phyloP scores from a whole-genome alignment of 2,888 invertebrate genomes.

The Pheosia tremula region DNA sequence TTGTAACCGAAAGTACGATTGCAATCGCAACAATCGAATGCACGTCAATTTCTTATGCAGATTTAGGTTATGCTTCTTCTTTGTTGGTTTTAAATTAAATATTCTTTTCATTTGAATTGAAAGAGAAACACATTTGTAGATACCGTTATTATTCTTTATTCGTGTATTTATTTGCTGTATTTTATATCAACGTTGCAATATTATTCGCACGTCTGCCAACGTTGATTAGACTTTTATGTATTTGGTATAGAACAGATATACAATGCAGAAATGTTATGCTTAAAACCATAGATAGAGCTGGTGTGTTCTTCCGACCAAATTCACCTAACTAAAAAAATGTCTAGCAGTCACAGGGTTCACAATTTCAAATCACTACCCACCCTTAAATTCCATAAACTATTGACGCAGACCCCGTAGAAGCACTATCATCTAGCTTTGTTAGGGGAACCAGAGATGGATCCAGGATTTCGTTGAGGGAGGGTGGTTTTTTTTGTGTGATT shows the following conservation, averaged over 20 bases:
- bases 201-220: constrained; percentile 4
- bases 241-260: not conserved
- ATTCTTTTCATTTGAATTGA: constrained; percentile 7
- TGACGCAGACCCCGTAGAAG: no score
- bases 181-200: not conserved
- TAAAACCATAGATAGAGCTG: no score
- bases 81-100: constrained; percentile 9
- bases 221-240: not conserved
- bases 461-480: no score
- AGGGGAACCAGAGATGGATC: no score
- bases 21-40: constrained; percentile 12
- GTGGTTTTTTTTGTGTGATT: no score
- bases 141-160: constrained; percentile 6
- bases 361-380: no score
- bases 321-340: no score
- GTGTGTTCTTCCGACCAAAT: no score
- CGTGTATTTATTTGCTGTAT: not conserved
- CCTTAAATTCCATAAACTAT: no score
- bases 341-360: no score
- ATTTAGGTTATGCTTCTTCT: constrained; percentile 4
- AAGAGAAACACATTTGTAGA: constrained; percentile 5
- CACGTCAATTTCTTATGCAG: constrained; percentile 5
- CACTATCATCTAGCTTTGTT: no score
- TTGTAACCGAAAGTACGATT: constrained; percentile 15
- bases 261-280: no score